Conservation (phyloP, 2,797 vertebrate genomes). For the Epinephelus malabaricus region DNA sequence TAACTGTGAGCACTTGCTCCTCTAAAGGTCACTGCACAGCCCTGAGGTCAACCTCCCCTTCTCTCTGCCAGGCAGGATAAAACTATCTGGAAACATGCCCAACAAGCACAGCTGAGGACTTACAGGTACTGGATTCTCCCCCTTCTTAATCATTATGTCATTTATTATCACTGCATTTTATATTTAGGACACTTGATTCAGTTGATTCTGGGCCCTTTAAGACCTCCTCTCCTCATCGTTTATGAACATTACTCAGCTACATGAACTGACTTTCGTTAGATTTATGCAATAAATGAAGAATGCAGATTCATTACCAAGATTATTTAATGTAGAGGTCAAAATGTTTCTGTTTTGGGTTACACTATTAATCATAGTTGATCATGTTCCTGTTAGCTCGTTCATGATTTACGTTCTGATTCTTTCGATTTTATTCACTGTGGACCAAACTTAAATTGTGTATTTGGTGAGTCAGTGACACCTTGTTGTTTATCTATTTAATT, state of each 20-base stretch:
- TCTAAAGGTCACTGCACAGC: too few relatives aligned
- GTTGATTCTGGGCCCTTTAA: neutral
- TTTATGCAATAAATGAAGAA: neutral
- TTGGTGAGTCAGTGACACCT: too few relatives aligned
- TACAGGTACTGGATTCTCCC: too few relatives aligned
- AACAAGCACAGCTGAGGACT: too few relatives aligned
- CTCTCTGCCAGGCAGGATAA: too few relatives aligned
- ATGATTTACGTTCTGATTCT: neutral
- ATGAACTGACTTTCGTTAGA: neutral
- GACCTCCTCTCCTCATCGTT: neutral
- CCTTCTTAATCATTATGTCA: neutral
- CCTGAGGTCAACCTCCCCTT: too few relatives aligned
- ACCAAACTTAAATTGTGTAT: neutral
- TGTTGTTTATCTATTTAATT: too few relatives aligned
- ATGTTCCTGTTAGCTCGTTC: neutral
- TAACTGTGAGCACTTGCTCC: too few relatives aligned
- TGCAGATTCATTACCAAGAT: neutral
- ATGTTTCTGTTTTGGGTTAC: neutral
- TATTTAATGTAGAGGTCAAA: neutral
- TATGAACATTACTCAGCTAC: neutral
- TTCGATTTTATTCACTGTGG: neutral
- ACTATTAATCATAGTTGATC: neutral
- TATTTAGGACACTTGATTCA: neutral
- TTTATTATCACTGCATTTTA: neutral
- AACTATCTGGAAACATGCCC: too few relatives aligned